Conservation (phyloP, 2,888 invertebrate species). For the Pycnomerus fuliginosus region DNA sequence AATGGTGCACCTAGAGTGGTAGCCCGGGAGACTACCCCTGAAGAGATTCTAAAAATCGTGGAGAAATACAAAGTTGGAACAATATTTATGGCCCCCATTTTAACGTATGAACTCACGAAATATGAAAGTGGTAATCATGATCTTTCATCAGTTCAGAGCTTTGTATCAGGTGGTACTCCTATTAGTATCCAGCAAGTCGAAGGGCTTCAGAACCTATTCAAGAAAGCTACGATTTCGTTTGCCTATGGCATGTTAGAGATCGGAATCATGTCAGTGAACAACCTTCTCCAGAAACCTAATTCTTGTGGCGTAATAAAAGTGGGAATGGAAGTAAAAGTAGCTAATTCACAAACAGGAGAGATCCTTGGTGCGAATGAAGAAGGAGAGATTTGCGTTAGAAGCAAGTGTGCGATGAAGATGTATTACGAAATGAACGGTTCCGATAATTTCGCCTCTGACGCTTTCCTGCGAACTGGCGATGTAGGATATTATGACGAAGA, state of each 20-base stretch:
- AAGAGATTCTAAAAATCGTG: too few species aligned
- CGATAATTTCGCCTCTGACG: slow-evolving; percentile 9
- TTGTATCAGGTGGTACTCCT: not conserved
- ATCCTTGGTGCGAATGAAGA: not conserved
- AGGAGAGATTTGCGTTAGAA: not conserved
- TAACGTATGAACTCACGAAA: too few species aligned
- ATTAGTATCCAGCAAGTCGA: not conserved
- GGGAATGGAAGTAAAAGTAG: not conserved
- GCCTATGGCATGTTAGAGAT: not conserved
- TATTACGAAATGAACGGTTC: not conserved
- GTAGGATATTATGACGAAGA: slow-evolving; percentile 54
- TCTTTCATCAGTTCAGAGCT: too few species aligned
- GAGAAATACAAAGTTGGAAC: too few species aligned
- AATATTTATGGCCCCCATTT: too few species aligned
- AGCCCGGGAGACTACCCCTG: too few species aligned
- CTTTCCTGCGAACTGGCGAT: slow-evolving; percentile 57
- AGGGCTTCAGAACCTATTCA: not conserved
- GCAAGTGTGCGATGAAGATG: not conserved
- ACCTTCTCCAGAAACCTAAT: not conserved
- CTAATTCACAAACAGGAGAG: not conserved
- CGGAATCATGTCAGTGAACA: not conserved
- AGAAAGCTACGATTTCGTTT: not conserved
- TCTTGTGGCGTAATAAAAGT: not conserved
- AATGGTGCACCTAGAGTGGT: too few species aligned
- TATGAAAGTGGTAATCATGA: too few species aligned